Conservation (phyloP, 2,888 invertebrate genomes). For the Drepana falcataria region DNA sequence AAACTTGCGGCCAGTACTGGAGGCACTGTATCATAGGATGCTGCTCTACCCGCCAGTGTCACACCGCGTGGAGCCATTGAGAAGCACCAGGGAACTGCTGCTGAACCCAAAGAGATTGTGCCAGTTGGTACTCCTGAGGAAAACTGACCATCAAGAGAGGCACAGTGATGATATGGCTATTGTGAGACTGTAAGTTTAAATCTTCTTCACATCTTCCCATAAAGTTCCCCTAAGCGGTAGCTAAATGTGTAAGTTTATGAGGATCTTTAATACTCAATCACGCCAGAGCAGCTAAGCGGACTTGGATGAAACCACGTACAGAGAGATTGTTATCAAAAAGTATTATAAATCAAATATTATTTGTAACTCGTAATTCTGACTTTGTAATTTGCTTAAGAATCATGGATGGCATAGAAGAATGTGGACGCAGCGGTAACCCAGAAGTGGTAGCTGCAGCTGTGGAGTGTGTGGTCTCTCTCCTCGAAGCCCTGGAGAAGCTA, state of each 20-base stretch:
- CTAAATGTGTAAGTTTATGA: too few relatives aligned
- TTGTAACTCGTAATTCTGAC: conserved; percentile 7
- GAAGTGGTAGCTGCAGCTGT: conserved; percentile 88
- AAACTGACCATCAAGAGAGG: conserved; percentile 73
- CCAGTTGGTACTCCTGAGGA: conserved; percentile 84
- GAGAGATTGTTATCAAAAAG: too few relatives aligned
- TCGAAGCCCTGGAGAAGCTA: conserved; percentile 89
- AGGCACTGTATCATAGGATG: conserved; percentile 96
- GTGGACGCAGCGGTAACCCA: conserved; percentile 88
- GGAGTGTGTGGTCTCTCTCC: conserved; percentile 89
- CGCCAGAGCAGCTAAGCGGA: too few relatives aligned
- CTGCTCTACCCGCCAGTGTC: conserved; percentile 91
- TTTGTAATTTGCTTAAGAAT: conserved; percentile 68
- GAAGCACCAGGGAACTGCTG: conserved; percentile 89
- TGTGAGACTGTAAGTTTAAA: conserved; percentile 83
- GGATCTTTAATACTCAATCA: too few relatives aligned
- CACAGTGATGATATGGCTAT: conserved; percentile 89
- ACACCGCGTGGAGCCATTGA: conserved; percentile 90
- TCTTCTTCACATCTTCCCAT: not conserved
- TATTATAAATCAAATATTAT: too few relatives aligned
- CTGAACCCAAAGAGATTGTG: conserved; percentile 88
- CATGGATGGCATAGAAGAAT: conserved; percentile 96
- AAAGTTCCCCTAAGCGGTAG: not conserved
- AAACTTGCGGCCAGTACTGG: conserved; percentile 92
- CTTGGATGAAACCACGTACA: too few relatives aligned